Base-by-base conservation (phyloP, 2,888 invertebrate species). In the Thyatira batis region DNA sequence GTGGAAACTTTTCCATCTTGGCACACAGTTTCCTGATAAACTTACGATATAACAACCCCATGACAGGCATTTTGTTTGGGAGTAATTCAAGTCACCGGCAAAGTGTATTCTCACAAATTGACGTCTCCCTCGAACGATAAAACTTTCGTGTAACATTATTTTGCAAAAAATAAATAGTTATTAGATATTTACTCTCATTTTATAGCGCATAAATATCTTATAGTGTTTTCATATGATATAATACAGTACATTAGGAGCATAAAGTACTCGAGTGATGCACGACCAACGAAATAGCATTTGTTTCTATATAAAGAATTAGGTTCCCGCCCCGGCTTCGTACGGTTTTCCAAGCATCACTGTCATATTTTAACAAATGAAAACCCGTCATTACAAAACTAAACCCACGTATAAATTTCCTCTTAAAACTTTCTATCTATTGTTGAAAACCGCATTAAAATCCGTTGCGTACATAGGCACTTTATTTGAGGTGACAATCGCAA, bases 61-160 rank as follows among this genome's bases (percentile, higher is more conserved):
- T 78, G 78, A 84, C 76, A 81, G 78, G 78, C 77, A 83, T 84
- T 23, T 86, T 85, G 82, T 86, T 84, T 84, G 80, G 73, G 74
- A 84, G 87, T 84, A 83, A 87, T 86, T 85, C 75, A 79, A 84
- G 73, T 78, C 79, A 70, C 71, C 66, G 69, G 69, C 76, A 78
- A 78, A 80, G 77, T 75, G 65, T 78, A 81, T 82, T 81, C 77
- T 79, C 78, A 67, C 81, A 87, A 88, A 86, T 88, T 87, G 85
- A 84, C 82, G 81, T 84, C 83, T 77, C 82, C 73, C 73, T 77
- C 73, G 67, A 75, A 67, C 76, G 71, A 77, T 74, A 82, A 85
- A 89, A 89, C 78, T 87, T 86, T 85, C 82, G 79, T 82, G 82
- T 86, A 73, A 80, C 79, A 74, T 80, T 73, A 71, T 66, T 71